These are phyloP conservation scores for Callionymus lyra DNA, from an alignment of 2,113 vertebrate species.

Conservation along the genomic window DNA sequence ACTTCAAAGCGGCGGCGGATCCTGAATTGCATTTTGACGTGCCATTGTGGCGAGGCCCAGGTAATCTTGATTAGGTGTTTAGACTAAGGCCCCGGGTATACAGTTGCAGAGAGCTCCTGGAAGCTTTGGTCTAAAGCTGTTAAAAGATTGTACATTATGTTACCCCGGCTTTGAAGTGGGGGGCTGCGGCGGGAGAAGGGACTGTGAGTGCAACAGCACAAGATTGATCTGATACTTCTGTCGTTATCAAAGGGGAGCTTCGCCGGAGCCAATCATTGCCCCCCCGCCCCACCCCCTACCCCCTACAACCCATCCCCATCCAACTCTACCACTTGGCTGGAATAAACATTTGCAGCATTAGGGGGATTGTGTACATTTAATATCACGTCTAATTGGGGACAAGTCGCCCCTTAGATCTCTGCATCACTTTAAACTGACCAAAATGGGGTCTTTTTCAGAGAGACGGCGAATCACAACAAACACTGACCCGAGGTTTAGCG, in stretches of 20 bases:
- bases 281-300: no score
- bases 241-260: slow-evolving; percentile 79
- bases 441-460: slow-evolving; percentile 49
- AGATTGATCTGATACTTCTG: slow-evolving; percentile 78
- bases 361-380: slow-evolving; percentile 72
- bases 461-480: slow-evolving; percentile 13
- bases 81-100: slow-evolving; percentile 90
- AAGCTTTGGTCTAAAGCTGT: slow-evolving; percentile 99
- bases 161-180: slow-evolving; percentile 98
- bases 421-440: slow-evolving; percentile 47
- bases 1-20: slow-evolving; percentile 94
- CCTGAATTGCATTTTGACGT: slow-evolving; percentile 99
- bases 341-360: slow-evolving; percentile 73
- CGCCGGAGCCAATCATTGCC: slow-evolving; percentile 70
- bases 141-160: slow-evolving; percentile 99
- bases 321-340: slow-evolving; percentile 59
- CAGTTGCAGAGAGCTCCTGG: slow-evolving; percentile 82
- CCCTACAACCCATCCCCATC: no score
- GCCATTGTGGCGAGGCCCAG: slow-evolving; percentile 90
- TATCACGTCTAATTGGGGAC: slow-evolving; percentile 68
- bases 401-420: slow-evolving; percentile 41
- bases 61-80: slow-evolving; percentile 99
- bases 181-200: slow-evolving; percentile 82
- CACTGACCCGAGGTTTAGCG: no score
- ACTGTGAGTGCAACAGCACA: slow-evolving; percentile 86